Evolutionary conservation across 2,113 vertebrate genomes (phyloP).

Genomic region (Ochotona curzoniae): DNA sequence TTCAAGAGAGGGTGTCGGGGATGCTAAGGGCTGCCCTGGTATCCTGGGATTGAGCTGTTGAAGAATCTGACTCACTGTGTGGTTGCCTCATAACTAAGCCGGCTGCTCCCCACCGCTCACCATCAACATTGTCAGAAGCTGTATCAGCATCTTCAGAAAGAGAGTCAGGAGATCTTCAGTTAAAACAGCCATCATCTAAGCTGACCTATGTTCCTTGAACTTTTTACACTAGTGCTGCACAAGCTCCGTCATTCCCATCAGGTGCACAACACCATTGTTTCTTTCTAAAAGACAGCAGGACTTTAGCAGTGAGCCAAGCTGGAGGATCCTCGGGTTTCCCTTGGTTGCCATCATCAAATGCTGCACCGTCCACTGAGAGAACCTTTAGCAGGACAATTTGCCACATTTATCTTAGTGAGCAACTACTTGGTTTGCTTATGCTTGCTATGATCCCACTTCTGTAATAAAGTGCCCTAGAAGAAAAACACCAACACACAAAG

Average conservation of each 20-base stretch:
- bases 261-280: conserved; percentile 30
- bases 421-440: conserved; percentile 8
- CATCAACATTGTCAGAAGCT: conserved; percentile 58
- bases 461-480: background rate
- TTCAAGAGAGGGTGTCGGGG: background rate
- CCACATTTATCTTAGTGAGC: background rate
- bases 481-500: background rate
- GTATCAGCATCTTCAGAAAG: conserved; percentile 65
- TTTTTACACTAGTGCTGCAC: background rate
- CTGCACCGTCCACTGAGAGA: background rate
- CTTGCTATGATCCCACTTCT: background rate
- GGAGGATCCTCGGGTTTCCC: conserved; percentile 17
- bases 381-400: conserved; percentile 9
- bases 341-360: conserved; percentile 5
- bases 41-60: conserved; percentile 46
- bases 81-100: conserved; percentile 53
- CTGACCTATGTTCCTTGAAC: conserved; percentile 51
- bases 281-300: conserved; percentile 21
- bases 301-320: background rate
- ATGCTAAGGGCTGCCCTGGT: background rate
- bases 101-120: conserved; percentile 64
- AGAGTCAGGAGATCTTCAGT: conserved; percentile 56
- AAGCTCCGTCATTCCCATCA: background rate
- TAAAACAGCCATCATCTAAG: conserved; percentile 81
- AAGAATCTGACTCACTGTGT: conserved; percentile 49